Evolutionary conservation across 2,113 vertebrate species (phyloP).

Genomic region (Grammomys dolichurus): DNA sequence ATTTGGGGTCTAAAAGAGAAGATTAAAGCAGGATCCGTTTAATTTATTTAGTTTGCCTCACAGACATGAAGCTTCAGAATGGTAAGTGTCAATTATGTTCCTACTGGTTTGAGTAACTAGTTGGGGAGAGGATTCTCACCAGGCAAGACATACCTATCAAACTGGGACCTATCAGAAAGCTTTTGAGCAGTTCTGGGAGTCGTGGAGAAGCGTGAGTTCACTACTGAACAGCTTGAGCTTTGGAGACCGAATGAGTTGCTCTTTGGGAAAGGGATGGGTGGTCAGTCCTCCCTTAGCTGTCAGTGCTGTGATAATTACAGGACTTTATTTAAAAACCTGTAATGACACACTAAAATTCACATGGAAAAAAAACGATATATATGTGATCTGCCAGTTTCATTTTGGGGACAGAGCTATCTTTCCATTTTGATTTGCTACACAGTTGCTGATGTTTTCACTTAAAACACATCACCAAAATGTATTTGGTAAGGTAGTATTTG

Average conservation of each 20-base stretch:
- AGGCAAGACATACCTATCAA: neutral
- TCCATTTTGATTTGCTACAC: neutral
- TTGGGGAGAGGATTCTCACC: neutral
- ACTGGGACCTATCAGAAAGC: neutral
- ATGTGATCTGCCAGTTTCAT: neutral
- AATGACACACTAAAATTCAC: neutral
- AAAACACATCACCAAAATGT: neutral
- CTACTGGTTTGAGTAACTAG: slow-evolving; percentile 20
- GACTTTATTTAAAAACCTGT: neutral
- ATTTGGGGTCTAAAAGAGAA: slow-evolving; percentile 77
- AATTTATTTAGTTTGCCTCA: slow-evolving; percentile 82
- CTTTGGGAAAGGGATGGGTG: neutral
- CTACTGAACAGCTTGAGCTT: neutral
- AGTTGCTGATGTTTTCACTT: neutral
- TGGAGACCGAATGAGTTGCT: neutral
- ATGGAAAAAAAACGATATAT: neutral
- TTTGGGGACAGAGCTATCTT: neutral
- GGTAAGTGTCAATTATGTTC: slow-evolving; percentile 77
- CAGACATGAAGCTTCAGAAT: slow-evolving; percentile 80
- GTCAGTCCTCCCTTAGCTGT: neutral
- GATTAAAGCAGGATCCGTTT: slow-evolving; percentile 74
- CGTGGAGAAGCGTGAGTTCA: neutral
- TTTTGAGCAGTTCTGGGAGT: neutral
- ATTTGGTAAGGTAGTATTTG: neutral
- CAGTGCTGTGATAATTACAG: neutral